Evolutionary conservation across 2,113 vertebrate species (phyloP).

Genomic region (Psittacula cyanocephala): DNA sequence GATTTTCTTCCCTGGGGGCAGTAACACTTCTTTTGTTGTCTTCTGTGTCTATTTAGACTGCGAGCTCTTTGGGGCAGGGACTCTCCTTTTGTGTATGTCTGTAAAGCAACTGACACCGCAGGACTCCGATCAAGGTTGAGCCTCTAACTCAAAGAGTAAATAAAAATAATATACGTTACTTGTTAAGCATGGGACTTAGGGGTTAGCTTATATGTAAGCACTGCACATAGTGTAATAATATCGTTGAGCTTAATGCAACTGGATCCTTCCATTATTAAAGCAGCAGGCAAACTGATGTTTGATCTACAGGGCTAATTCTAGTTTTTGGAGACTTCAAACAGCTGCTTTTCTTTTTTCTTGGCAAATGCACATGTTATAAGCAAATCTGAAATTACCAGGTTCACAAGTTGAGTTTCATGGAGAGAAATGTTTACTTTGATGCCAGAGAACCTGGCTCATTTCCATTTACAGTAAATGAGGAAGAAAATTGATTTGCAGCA

Average conservation of each 20-base stretch:
- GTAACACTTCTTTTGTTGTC: slow-evolving; percentile 26
- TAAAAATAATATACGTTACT: slow-evolving; percentile 54
- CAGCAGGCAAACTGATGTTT: slow-evolving; percentile 35
- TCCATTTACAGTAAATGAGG: slow-evolving; percentile 72
- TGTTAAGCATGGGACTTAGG: slow-evolving; percentile 48
- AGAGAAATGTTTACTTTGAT: slow-evolving; percentile 70
- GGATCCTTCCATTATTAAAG: slow-evolving; percentile 60
- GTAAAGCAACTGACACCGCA: not conserved
- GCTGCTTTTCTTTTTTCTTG: slow-evolving; percentile 35
- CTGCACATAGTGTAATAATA: not conserved
- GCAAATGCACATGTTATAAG: slow-evolving; percentile 46
- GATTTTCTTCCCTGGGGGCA: not conserved
- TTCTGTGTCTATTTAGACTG: not conserved
- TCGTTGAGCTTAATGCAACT: slow-evolving; percentile 20
- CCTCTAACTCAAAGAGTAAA: slow-evolving; percentile 14
- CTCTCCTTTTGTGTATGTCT: not conserved
- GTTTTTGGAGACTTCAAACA: slow-evolving; percentile 69
- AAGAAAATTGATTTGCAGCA: slow-evolving; percentile 74
- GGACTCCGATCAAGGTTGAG: not conserved
- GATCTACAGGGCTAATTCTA: slow-evolving; percentile 57
- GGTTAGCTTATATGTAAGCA: not conserved
- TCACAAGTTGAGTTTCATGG: slow-evolving; percentile 73
- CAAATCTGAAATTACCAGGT: slow-evolving; percentile 73
- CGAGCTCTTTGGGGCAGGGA: not conserved
- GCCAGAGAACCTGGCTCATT: slow-evolving; percentile 59